phyloP scores from a whole-genome alignment of 2,888 invertebrate species.

The Pammene fasciana region DNA sequence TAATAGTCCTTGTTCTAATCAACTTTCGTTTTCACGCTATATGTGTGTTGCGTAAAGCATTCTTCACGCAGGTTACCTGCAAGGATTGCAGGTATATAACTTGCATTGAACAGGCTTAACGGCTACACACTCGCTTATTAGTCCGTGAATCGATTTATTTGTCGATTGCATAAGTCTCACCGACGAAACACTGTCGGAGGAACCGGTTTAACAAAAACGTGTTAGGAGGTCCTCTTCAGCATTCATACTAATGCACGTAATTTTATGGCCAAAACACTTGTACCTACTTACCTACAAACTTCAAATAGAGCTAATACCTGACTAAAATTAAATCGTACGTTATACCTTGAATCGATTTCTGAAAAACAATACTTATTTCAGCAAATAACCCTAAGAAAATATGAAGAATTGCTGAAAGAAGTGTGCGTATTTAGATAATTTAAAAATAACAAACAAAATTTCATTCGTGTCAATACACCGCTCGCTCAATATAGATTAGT shows the following conservation, averaged over 20 bases:
- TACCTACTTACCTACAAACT: neutral
- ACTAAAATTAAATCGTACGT: neutral
- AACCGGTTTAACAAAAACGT: slow-evolving; percentile 80
- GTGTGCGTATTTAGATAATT: slow-evolving; percentile 23
- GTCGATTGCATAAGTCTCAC: slow-evolving; percentile 76
- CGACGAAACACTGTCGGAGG: slow-evolving; percentile 62
- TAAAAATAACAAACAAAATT: slow-evolving; percentile 32
- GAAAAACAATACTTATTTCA: neutral
- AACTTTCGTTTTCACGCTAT: slow-evolving; percentile 37
- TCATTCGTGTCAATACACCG: slow-evolving; percentile 12
- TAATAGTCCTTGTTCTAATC: slow-evolving; percentile 35
- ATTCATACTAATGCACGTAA: slow-evolving; percentile 46
- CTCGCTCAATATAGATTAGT: slow-evolving; percentile 15
- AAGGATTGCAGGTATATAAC: slow-evolving; percentile 26
- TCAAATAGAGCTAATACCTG: too few relatives aligned
- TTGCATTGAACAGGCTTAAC: slow-evolving; percentile 29
- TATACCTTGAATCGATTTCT: neutral
- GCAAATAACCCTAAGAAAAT: slow-evolving; percentile 4
- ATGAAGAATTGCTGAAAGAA: slow-evolving; percentile 19
- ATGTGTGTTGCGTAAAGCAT: slow-evolving; percentile 30
- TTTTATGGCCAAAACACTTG: neutral
- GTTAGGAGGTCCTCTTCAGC: slow-evolving; percentile 77
- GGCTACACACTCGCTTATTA: slow-evolving; percentile 35
- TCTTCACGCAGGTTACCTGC: slow-evolving; percentile 36
- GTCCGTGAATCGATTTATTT: slow-evolving; percentile 61